phyloP scores from a whole-genome alignment of 2,113 vertebrate species.

The Synodontis membranacea region DNA sequence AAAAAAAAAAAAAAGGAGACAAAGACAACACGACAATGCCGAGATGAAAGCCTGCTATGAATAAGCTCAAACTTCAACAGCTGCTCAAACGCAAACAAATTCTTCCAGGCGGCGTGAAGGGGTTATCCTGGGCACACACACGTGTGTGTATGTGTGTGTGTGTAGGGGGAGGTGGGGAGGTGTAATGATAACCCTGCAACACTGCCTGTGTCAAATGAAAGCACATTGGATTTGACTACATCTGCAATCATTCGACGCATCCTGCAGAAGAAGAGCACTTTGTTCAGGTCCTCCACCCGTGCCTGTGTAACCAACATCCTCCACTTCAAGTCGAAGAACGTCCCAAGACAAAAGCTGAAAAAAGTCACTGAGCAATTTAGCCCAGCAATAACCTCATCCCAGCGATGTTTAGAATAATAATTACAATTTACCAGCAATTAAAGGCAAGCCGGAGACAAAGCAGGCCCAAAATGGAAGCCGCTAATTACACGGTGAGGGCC shows the following conservation, averaged over 20 bases:
- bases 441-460: conserved; percentile 48
- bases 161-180: neutral
- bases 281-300: neutral
- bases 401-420: conserved; percentile 52
- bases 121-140: conserved; percentile 9
- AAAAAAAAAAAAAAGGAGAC: conserved; percentile 22
- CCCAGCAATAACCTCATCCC: conserved; percentile 22
- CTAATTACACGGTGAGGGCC: conserved; percentile 52
- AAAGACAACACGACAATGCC: conserved; percentile 15
- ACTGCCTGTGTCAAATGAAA: conserved; percentile 37
- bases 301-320: neutral
- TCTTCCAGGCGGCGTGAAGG: conserved; percentile 41
- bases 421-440: conserved; percentile 59
- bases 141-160: neutral
- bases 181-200: conserved; percentile 44
- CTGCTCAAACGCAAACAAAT: conserved; percentile 60
- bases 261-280: neutral
- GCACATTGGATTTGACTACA: conserved; percentile 52
- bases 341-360: conserved; percentile 22
- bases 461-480: conserved; percentile 39
- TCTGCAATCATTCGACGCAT: conserved; percentile 28
- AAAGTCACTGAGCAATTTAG: conserved; percentile 49
- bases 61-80: conserved; percentile 56
- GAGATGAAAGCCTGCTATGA: conserved; percentile 56
- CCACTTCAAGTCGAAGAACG: conserved; percentile 13